phyloP scores from a whole-genome alignment of 2,888 invertebrate species.

The Torymus tubicola region DNA sequence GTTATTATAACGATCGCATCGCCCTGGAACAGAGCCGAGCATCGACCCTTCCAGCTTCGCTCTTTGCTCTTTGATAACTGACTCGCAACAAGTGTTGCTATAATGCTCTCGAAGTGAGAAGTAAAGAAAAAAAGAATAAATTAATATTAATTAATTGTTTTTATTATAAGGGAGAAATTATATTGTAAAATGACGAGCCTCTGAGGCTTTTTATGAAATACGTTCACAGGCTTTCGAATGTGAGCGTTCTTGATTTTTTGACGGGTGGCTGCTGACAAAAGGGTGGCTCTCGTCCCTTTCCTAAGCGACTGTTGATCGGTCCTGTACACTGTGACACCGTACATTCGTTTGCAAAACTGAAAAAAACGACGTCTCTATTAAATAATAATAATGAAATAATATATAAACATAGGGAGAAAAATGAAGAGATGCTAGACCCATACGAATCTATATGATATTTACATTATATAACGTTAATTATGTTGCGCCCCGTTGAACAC shows the following conservation, averaged over 20 bases:
- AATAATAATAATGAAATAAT: constrained; percentile 60
- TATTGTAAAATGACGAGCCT: constrained; percentile 54
- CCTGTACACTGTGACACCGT: constrained; percentile 59
- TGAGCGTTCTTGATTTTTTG: constrained; percentile 53
- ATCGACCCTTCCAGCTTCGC: constrained; percentile 60
- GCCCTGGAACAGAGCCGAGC: constrained; percentile 64
- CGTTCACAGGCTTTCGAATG: constrained; percentile 38
- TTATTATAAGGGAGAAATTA: constrained; percentile 57
- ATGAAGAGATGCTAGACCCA: constrained; percentile 64
- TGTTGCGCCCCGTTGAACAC: constrained; percentile 67
- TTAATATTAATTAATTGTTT: constrained; percentile 57
- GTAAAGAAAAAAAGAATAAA: constrained; percentile 51
- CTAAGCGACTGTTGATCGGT: constrained; percentile 61
- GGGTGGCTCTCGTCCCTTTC: constrained; percentile 60
- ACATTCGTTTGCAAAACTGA: constrained; percentile 57
- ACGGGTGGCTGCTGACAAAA: constrained; percentile 59
- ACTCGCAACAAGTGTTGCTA: constrained; percentile 44
- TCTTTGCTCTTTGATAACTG: constrained; percentile 56
- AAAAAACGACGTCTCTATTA: constrained; percentile 59
- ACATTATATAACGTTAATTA: constrained; percentile 72
- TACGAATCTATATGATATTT: constrained; percentile 72
- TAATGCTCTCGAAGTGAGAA: constrained; percentile 43
- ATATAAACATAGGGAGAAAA: constrained; percentile 58
- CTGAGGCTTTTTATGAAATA: constrained; percentile 53
- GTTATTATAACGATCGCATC: constrained; percentile 74